Percentiles rank a stretch among this genome's conserved stretches.
Conservation (phyloP, 2,888 invertebrate species). For the Mimachlamys varia region DNA sequence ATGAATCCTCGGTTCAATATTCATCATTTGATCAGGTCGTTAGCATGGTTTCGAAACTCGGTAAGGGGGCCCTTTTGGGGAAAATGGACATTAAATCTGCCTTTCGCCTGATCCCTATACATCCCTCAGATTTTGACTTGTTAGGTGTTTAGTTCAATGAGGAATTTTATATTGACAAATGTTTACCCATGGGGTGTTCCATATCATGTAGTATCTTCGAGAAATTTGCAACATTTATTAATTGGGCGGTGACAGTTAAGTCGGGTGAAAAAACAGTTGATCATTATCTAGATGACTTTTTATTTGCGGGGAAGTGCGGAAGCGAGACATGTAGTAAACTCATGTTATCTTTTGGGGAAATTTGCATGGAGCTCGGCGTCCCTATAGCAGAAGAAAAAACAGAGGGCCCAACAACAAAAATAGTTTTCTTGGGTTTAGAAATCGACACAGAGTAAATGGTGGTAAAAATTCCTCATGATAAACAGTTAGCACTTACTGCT, state of each 20-base stretch:
- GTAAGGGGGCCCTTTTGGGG: not conserved
- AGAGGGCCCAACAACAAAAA: slow-evolving; percentile 16
- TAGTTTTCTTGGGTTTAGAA: slow-evolving; percentile 36
- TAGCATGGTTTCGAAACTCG: slow-evolving; percentile 7
- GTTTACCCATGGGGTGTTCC: slow-evolving; percentile 39
- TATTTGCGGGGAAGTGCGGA: slow-evolving; percentile 37
- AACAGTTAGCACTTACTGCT: not conserved
- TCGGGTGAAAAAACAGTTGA: slow-evolving; percentile 4
- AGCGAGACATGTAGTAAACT: slow-evolving; percentile 41
- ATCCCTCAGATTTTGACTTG: slow-evolving; percentile 39
- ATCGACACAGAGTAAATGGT: slow-evolving; percentile 38
- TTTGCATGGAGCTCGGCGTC: slow-evolving; percentile 39
- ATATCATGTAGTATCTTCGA: slow-evolving; percentile 39
- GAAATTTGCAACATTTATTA: slow-evolving; percentile 42
- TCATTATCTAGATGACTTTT: slow-evolving; percentile 47
- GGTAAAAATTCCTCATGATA: slow-evolving; percentile 37
- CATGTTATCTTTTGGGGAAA: not conserved
- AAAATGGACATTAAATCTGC: slow-evolving; percentile 41
- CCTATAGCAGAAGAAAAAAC: slow-evolving; percentile 43
- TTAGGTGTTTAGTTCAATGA: slow-evolving; percentile 37
- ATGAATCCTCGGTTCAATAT: not conserved
- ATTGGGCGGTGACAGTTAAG: slow-evolving; percentile 29
- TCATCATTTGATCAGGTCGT: slow-evolving; percentile 40
- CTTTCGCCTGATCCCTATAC: slow-evolving; percentile 40
- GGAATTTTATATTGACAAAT: slow-evolving; percentile 40